Evolutionary conservation across 2,888 invertebrate species (phyloP).

Genomic region (Acrobasis repandana): DNA sequence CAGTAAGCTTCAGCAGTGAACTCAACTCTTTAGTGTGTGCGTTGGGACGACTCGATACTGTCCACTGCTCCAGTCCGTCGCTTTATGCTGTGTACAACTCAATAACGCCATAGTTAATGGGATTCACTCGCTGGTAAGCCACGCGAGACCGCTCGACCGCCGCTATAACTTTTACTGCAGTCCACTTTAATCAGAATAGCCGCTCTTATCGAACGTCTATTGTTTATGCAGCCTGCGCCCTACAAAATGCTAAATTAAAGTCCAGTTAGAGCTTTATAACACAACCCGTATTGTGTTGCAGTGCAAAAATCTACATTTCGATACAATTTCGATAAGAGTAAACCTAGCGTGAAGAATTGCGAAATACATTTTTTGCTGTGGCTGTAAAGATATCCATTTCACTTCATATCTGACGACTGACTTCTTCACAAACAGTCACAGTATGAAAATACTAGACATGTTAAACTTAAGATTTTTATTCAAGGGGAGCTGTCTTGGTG

Average conservation of each 20-base stretch:
- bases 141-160: slow-evolving; percentile 60
- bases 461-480: too few relatives aligned
- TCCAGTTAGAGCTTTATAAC: slow-evolving; percentile 14
- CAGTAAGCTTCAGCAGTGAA: slow-evolving; percentile 4
- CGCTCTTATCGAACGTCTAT: slow-evolving; percentile 54
- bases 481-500: too few relatives aligned
- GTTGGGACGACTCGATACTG: slow-evolving; percentile 44
- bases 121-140: slow-evolving; percentile 69
- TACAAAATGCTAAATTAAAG: slow-evolving; percentile 42
- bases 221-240: slow-evolving; percentile 55
- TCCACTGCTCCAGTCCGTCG: slow-evolving; percentile 41
- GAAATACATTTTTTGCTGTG: background rate
- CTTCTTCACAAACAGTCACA: too few relatives aligned
- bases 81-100: slow-evolving; percentile 66
- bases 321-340: background rate
- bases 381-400: background rate
- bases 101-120: slow-evolving; percentile 77
- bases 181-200: slow-evolving; percentile 30
- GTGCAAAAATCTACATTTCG: background rate
- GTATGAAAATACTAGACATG: too few relatives aligned
- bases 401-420: background rate
- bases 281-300: background rate
- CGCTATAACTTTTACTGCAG: slow-evolving; percentile 49
- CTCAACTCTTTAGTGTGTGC: slow-evolving; percentile 4
- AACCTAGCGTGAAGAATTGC: background rate